A percentile compares a stretch with the other conserved stretches of the same genome.
phyloP scores from a whole-genome alignment of 2,113 vertebrate genomes.

The Corvus cornix region DNA sequence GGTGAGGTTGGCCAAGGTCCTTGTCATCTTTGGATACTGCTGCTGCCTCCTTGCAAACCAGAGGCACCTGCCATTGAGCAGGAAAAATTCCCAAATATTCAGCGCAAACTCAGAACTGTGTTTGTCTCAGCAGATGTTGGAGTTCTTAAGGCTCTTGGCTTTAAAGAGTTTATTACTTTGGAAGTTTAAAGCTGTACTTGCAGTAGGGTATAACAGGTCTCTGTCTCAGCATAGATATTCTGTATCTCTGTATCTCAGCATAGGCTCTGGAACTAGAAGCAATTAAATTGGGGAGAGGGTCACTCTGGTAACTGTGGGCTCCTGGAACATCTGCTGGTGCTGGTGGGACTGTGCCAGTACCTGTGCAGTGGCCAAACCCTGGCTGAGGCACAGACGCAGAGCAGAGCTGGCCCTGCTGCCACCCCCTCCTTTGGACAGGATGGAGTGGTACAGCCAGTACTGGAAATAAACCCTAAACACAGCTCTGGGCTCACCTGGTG shows the following conservation, averaged over 20 bases:
- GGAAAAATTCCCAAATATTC: neutral
- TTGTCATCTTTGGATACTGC: neutral
- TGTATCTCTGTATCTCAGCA: neutral
- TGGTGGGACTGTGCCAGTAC: rapidly evolving
- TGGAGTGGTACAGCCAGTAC: neutral
- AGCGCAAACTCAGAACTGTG: neutral
- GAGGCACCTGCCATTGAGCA: rapidly evolving
- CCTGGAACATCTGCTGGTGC: neutral
- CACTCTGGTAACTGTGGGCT: neutral
- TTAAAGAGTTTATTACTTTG: constrained; percentile 30
- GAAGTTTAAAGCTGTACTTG: neutral
- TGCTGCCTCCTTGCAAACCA: neutral
- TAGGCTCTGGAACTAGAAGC: neutral
- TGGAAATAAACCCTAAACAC: neutral
- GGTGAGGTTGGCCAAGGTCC: neutral
- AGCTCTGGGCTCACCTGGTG: neutral
- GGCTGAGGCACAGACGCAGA: neutral
- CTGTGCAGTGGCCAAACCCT: neutral
- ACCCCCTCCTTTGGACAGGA: neutral
- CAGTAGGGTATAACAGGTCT: neutral
- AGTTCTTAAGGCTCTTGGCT: constrained; percentile 59
- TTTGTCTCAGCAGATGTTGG: neutral
- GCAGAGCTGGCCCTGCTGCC: neutral
- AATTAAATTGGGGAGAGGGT: neutral
- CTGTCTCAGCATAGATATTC: neutral